Conservation (phyloP, 2,888 invertebrate genomes). For the Catocala nupta region DNA sequence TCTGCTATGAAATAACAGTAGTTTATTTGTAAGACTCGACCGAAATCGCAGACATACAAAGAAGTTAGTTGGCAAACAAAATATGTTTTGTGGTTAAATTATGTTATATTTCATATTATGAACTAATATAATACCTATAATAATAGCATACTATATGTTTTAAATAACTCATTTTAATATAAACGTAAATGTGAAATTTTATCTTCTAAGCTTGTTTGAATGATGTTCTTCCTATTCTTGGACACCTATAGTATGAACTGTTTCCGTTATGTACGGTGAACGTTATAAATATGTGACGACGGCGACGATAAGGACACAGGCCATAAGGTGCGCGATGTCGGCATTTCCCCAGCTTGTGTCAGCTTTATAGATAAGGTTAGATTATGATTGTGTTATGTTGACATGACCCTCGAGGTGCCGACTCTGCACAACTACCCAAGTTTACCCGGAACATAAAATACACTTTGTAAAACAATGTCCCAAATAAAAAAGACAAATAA, state of each 20-base stretch:
- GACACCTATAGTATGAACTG: constrained; percentile 12
- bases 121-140: too few relatives aligned
- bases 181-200: too few relatives aligned
- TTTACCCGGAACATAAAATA: constrained; percentile 39
- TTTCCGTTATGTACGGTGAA: constrained; percentile 27
- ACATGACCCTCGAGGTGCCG: constrained; percentile 46
- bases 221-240: too few relatives aligned
- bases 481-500: constrained; percentile 32
- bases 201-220: too few relatives aligned
- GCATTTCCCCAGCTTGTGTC: constrained; percentile 43
- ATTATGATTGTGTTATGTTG: constrained; percentile 53
- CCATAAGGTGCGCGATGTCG: constrained; percentile 30
- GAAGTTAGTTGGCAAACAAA: too few relatives aligned
- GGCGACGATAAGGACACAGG: constrained; percentile 35
- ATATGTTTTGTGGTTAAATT: too few relatives aligned
- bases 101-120: too few relatives aligned
- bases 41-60: too few relatives aligned
- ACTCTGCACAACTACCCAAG: constrained; percentile 27
- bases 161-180: too few relatives aligned
- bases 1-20: too few relatives aligned
- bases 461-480: constrained; percentile 36
- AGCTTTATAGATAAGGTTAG: constrained; percentile 49
- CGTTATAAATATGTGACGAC: constrained; percentile 41
- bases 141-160: too few relatives aligned
- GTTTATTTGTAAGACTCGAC: too few relatives aligned